Percentiles rank a stretch among this genome's conserved stretches.
Evolutionary conservation across 2,797 vertebrate genomes (phyloP).

Genomic region (Trachurus trachurus): DNA sequence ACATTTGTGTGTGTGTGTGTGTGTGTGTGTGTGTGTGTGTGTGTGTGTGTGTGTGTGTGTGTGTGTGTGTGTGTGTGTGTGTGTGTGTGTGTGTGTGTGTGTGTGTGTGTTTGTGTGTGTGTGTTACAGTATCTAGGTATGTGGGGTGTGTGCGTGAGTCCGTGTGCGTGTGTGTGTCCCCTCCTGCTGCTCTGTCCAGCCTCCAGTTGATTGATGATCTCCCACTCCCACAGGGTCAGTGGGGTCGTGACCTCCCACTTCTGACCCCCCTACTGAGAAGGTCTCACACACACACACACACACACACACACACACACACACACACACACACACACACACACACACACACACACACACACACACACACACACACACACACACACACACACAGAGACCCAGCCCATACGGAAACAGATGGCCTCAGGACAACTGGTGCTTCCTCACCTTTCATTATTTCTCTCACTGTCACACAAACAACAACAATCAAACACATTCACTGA

Average conservation of each 20-base stretch:
- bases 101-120: slow-evolving; percentile 30
- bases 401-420: slow-evolving; percentile 84
- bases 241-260: slow-evolving; percentile 86
- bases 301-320: slow-evolving; percentile 51
- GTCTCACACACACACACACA: slow-evolving; percentile 52
- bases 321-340: slow-evolving; percentile 38
- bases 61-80: not conserved
- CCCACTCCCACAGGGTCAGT: slow-evolving; percentile 85
- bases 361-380: slow-evolving; percentile 53
- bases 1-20: slow-evolving; percentile 27
- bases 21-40: not conserved
- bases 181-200: slow-evolving; percentile 84
- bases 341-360: slow-evolving; percentile 42
- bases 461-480: slow-evolving; percentile 26
- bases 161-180: slow-evolving; percentile 30
- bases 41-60: slow-evolving; percentile 28
- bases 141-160: not conserved
- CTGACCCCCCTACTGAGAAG: slow-evolving; percentile 83
- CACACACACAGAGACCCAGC: slow-evolving; percentile 29
- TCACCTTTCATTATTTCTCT: slow-evolving; percentile 69
- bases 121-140: slow-evolving; percentile 35
- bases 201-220: slow-evolving; percentile 89
- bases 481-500: slow-evolving; percentile 18
- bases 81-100: slow-evolving; percentile 36
- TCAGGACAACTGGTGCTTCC: slow-evolving; percentile 77